Conservation (phyloP, 1,140 invertebrate genomes). For the Nebria ingens region DNA sequence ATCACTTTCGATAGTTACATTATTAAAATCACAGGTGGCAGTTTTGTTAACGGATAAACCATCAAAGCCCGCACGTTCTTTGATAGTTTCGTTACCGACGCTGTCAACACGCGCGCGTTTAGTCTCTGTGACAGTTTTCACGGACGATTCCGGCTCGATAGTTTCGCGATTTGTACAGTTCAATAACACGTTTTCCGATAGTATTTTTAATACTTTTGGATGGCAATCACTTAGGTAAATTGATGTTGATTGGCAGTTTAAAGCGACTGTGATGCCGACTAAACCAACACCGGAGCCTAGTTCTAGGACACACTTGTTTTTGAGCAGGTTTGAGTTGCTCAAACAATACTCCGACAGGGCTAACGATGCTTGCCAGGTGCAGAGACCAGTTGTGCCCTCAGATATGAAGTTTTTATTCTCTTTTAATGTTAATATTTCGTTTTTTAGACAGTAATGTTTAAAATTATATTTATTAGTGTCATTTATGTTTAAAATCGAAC, state of each 20-base stretch:
- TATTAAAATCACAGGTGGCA: neutral
- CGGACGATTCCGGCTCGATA: neutral
- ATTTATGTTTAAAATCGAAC: slow-evolving; percentile 28
- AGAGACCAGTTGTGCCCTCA: slow-evolving; percentile 45
- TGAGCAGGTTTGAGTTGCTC: slow-evolving; percentile 31
- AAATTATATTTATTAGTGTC: slow-evolving; percentile 29
- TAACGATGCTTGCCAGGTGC: slow-evolving; percentile 43
- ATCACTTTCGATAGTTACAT: neutral
- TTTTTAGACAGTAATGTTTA: slow-evolving; percentile 37
- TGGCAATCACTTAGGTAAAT: slow-evolving; percentile 46
- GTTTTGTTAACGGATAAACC: neutral
- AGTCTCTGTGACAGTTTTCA: neutral
- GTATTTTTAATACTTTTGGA: slow-evolving; percentile 35
- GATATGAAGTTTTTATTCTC: slow-evolving; percentile 45
- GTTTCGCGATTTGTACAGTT: slow-evolving; percentile 27
- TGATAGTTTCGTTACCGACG: neutral
- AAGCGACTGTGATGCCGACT: slow-evolving; percentile 37
- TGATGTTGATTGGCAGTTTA: slow-evolving; percentile 35
- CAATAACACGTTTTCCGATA: slow-evolving; percentile 36
- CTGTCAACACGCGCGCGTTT: neutral
- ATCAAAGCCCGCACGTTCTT: neutral
- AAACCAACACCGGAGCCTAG: slow-evolving; percentile 47
- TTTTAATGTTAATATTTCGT: slow-evolving; percentile 35
- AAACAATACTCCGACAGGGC: slow-evolving; percentile 43
- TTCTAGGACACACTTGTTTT: slow-evolving; percentile 40